Evolutionary conservation across 2,888 invertebrate species (phyloP), one percentile per base, ranked within the genome.

Genomic region (Callyntrura sp.): DNA sequence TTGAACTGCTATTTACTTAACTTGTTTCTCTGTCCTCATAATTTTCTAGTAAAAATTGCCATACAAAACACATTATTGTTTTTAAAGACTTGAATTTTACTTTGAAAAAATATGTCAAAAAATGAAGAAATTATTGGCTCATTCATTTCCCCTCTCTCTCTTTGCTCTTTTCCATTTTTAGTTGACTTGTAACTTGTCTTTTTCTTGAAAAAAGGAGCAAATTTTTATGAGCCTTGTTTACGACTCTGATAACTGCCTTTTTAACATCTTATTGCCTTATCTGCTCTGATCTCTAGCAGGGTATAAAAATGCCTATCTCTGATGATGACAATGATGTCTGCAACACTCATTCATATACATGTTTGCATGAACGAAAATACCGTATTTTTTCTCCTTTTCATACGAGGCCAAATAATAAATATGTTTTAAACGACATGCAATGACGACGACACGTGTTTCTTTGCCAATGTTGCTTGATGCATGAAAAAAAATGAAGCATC

Each of bases 191-290:
- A 51, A 25, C 51, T 76, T 76, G 57, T 60, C 57, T 28, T 79
- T 62, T 68, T 83, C 25, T 76, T 20, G 45, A 45, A 28, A 60
- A 68, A 48, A 11, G 51, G 35, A 6, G 0, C 14, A 68, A 76
- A 73, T 62, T 88, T 88, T 88, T 88, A 88, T 65, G 88, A 51
- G 17, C n/a, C 84, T 85, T 85, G 84, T 89, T 89, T 89, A 89
- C 45, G 85, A 85, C 78, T 28, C 8, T 48, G 89, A 89, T 89
- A 89, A 89, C 89, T 89, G 79, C 89, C 76, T 78, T 51, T 35
- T 83, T 70, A 85, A 57, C 85, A 76, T 73, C 43, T 48, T 62
- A 62, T 82, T 65, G 45, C 82, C 65, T 45, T 82, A 65, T 82
- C 48, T 25, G 57, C 17, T 25, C 23, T 48, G 79, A 60, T 79